Conservation (phyloP, 2,113 vertebrate species). For the Plestiodon gilberti region DNA sequence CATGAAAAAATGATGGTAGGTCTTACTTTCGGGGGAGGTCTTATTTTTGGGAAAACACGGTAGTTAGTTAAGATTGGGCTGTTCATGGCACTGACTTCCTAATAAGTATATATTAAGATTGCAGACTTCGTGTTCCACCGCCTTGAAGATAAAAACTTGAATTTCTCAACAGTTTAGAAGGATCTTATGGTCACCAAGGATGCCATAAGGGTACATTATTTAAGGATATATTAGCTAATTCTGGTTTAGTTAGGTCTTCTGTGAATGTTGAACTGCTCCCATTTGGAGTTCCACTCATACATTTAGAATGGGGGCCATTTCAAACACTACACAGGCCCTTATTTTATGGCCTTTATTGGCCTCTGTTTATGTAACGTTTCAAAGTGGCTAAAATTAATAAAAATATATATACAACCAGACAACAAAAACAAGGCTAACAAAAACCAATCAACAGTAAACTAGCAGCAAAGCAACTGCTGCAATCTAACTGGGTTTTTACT, state of each 20-base stretch:
- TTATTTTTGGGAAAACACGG: too few species aligned
- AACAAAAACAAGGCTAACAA: neutral
- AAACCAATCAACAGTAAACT: neutral
- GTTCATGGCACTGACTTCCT: neutral
- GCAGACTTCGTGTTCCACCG: neutral
- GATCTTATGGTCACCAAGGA: too few species aligned
- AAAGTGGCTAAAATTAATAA: neutral
- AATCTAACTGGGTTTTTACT: neutral
- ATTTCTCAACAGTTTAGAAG: too few species aligned
- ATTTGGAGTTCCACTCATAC: neutral
- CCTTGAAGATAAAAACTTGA: neutral
- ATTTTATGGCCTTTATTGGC: neutral
- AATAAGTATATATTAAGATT: neutral
- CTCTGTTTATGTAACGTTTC: neutral
- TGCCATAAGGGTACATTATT: too few species aligned
- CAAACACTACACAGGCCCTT: neutral
- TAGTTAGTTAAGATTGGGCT: too few species aligned
- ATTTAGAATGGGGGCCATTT: neutral
- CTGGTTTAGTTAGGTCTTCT: neutral
- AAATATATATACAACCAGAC: neutral
- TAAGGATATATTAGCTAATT: neutral
- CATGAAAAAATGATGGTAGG: too few species aligned
- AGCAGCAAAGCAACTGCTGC: neutral
- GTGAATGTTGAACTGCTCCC: neutral
- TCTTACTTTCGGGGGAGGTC: too few species aligned